Evolutionary conservation across 2,797 vertebrate species (phyloP), one percentile per base, ranked within the genome.

Genomic region (Oreortyx pictus): DNA sequence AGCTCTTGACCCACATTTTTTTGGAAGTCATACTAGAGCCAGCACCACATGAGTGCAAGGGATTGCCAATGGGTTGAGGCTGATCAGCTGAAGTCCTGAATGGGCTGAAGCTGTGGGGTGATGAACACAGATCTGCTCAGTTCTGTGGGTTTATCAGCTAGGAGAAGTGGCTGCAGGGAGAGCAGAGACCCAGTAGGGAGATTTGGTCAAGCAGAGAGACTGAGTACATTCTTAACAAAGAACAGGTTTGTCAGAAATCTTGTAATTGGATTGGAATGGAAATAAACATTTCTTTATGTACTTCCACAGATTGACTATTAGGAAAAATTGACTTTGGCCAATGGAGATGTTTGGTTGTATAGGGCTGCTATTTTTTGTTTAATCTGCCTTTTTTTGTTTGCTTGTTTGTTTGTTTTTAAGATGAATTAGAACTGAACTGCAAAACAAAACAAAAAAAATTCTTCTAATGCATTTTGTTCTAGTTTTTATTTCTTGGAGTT

Each of bases 401-500:
- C 39, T 39, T 39, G 39, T 41, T 41, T 41, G 12, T 25, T 56
- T 41, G 39, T n/a, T n/a, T 31, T 18, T 11, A 7, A 79, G 60
- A 84, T 13, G 16, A 59, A 91, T 90, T 92, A 50, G 46, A 50
- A 54, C 91, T 79, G 77, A 65, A 50, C 62, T 95, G 70, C 66
- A 72, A 81, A 75, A 91, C 68, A 50, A 78, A 52, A 52, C 22
- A 12, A 6, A 89, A 86, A 81, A 5, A 39, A 43, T 60, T 65
- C 23, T 70, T 84, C 57, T 33, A 68, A 83, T 88, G 39, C 12
- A 19, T 78, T 92, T 91, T 59, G 14, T 81, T 88, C 77, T 83
- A 46, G 61, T 91, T 95, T 93, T 86, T 89, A 83, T 91, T 90
- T 94, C 39, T 89, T 80, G 85, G 82, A 91, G 67, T 95, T 54